Percentiles rank a stretch among this genome's conserved stretches.
phyloP scores from a whole-genome alignment of 2,888 invertebrate genomes.

The Aricia artaxerxes region DNA sequence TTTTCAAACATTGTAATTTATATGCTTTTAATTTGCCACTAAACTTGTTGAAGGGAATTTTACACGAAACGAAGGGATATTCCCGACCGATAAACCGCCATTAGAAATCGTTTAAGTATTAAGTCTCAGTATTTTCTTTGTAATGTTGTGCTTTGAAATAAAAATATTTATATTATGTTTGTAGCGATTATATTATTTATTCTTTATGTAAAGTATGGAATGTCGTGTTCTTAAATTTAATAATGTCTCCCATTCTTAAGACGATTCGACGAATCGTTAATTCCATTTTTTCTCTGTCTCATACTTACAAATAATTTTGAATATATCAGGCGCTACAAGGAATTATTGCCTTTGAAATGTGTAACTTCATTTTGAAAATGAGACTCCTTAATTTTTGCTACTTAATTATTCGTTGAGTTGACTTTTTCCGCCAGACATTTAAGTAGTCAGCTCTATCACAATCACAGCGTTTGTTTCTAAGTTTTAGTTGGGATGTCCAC shows the following conservation, averaged over 20 bases:
- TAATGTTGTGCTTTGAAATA: background rate
- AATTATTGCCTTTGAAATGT: background rate
- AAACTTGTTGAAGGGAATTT: background rate
- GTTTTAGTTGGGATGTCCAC: too few species aligned
- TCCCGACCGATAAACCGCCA: background rate
- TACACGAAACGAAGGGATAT: background rate
- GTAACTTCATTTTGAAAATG: background rate
- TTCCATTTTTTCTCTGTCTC: background rate
- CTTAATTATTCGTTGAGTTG: background rate
- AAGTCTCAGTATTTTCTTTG: background rate
- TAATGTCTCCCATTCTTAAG: background rate
- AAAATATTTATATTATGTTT: background rate
- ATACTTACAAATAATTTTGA: background rate
- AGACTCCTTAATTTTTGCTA: background rate
- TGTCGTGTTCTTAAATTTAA: background rate
- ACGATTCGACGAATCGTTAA: background rate
- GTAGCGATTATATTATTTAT: background rate
- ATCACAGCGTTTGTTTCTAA: too few species aligned
- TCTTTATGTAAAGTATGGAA: background rate
- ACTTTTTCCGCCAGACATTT: background rate
- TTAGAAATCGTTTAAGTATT: background rate
- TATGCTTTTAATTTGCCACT: slow-evolving; percentile 1
- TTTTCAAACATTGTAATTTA: slow-evolving; percentile 7
- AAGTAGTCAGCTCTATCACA: background rate
- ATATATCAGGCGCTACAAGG: background rate